Evolutionary conservation across 2,888 invertebrate species (phyloP).

Genomic region (Hyposoter didymator): DNA sequence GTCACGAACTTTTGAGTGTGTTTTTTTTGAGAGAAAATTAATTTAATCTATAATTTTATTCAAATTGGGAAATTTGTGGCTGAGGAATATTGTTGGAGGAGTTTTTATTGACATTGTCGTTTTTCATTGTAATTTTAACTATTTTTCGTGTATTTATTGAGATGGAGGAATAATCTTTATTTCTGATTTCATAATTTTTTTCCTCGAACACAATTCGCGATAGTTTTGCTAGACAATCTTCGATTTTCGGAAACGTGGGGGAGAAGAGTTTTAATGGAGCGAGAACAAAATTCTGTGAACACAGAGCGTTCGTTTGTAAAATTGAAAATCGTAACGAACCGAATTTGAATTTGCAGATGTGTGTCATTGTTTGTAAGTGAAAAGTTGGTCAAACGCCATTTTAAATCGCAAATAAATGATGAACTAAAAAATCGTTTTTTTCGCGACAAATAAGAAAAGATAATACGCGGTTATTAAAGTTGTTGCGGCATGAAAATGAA

Average conservation of each 20-base stretch:
- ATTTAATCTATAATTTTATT: neutral
- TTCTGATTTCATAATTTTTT: neutral
- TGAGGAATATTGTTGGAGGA: neutral
- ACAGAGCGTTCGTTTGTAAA: neutral
- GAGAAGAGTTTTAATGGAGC: neutral
- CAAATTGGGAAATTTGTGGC: neutral
- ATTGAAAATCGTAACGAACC: neutral
- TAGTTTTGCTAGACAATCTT: neutral
- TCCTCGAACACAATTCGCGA: neutral
- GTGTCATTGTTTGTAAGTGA: neutral
- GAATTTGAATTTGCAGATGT: neutral
- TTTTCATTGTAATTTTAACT: neutral
- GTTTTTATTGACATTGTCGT: neutral
- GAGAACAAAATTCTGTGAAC: neutral
- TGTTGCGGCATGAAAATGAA: neutral
- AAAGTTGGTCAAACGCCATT: neutral
- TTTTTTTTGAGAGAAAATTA: neutral
- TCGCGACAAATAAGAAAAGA: neutral
- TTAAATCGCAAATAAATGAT: neutral
- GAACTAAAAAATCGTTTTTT: neutral
- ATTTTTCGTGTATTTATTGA: too few species aligned
- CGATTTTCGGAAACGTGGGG: neutral
- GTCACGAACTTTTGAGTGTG: neutral
- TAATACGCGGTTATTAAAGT: neutral
- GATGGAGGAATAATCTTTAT: neutral